phyloP scores from a whole-genome alignment of 2,888 invertebrate species.

The Synergus laeviventris region DNA sequence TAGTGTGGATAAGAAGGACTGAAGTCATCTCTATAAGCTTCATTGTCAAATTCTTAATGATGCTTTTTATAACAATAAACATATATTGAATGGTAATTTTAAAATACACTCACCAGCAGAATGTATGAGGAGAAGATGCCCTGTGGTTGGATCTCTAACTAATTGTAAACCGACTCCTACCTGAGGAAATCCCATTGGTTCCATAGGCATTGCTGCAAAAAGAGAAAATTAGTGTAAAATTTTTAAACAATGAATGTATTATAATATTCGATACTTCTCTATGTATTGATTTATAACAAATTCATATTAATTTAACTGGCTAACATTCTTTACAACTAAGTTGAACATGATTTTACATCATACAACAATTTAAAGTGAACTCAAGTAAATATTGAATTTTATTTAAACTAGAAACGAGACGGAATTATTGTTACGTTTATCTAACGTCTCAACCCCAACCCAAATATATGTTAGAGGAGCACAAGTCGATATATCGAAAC shows the following conservation, averaged over 20 bases:
- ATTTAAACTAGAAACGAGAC: not conserved
- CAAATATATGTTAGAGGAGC: not conserved
- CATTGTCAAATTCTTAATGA: no score
- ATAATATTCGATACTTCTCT: not conserved
- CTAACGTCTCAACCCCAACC: not conserved
- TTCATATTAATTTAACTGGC: not conserved
- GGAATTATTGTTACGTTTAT: not conserved
- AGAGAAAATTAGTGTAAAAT: constrained; percentile 46
- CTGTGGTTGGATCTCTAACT: constrained; percentile 90
- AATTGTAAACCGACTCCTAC: constrained; percentile 77
- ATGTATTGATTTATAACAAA: not conserved
- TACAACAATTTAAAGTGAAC: no score
- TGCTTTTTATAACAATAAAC: no score
- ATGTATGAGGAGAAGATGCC: constrained; percentile 88
- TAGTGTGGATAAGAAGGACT: no score
- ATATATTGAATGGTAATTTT: not conserved
- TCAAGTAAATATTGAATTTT: not conserved
- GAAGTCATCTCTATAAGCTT: no score
- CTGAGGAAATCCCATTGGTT: constrained; percentile 83
- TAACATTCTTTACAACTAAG: no score
- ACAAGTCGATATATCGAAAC: no score
- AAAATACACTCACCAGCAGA: constrained; percentile 78
- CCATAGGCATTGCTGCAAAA: constrained; percentile 80
- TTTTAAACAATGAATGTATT: not conserved
- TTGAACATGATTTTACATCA: no score